Conservation (phyloP, 1,140 invertebrate genomes). For the Rhopalosiphum maidis region DNA sequence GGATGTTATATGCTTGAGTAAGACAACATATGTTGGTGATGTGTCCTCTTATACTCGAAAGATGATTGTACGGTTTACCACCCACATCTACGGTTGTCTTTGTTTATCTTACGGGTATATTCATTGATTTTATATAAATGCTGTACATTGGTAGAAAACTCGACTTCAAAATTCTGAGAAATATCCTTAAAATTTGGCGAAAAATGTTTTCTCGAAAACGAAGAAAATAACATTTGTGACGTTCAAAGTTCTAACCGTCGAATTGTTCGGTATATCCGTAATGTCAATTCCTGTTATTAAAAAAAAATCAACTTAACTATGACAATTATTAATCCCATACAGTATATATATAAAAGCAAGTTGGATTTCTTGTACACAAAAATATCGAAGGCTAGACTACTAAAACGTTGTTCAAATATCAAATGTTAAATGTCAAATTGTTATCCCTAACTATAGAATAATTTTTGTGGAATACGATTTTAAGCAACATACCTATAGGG, state of each 20-base stretch:
- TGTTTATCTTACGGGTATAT: background rate
- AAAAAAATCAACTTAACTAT: background rate
- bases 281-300: background rate
- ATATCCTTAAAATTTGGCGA: background rate
- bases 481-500: no score
- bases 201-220: background rate
- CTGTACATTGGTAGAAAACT: background rate
- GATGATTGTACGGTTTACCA: background rate
- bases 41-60: background rate
- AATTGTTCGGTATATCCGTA: background rate
- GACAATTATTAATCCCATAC: background rate
- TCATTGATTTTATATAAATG: slow-evolving; percentile 10
- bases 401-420: background rate
- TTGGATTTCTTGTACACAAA: background rate
- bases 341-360: background rate
- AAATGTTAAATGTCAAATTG: background rate
- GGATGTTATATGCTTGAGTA: background rate
- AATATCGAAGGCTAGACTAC: background rate
- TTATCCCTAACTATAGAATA: background rate
- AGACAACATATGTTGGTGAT: background rate
- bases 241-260: background rate
- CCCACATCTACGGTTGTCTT: background rate
- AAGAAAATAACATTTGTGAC: background rate
- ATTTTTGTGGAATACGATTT: background rate
- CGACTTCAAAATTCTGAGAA: background rate